Evolutionary conservation across 1,140 invertebrate species (phyloP), one percentile per base, ranked within the genome.

Genomic region (Latrodectus geometricus): DNA sequence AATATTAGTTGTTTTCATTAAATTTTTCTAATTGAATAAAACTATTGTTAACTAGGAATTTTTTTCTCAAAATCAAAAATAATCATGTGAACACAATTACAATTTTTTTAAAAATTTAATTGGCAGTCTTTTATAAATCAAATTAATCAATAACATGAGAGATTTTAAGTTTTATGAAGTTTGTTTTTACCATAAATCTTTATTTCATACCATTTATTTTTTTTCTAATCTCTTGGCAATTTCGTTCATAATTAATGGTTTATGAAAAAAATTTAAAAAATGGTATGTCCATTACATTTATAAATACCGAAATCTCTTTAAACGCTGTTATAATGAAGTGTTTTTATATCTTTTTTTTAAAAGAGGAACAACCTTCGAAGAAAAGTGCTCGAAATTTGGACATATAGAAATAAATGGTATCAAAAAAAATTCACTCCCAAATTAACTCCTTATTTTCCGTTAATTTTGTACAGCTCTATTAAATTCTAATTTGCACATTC

Each of bases 391-490:
- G 7, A 52, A 77, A 56, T 9, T 8, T 17, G 35, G 4, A 52
- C 11, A 75, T 21, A 75, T 54, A 23, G 54, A 76, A 35, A n/a
- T 0, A 15, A 23, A 8, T 20, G 15, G 5, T n/a, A 70, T 48
- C 49, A 66, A 79, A 61, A 77, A 8, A 20, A 61, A 20, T 61
- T 61, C 52, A 20, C 9, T 14, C 8, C 17, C 35, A 35, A 35
- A 35, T 35, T 35, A 35, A 20, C 35, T 35, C 65, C 35, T 69
- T 17, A 14, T 49, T 50, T 17, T 17, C 82, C 61, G 82, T 76
- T 84, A 84, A 84, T 84, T 84, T 76, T 76, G 82, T 76, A 84
- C 82, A 86, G 14, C 66, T 20, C 83, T 78, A 86, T 86, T 86
- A 86, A 86, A 86, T 86, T 78, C 83, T 86, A 86, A 86, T 86